A percentile compares a stretch with the other conserved stretches of the same genome.
Conservation (phyloP, 2,113 vertebrate species). For the Addax nasomaculatus region DNA sequence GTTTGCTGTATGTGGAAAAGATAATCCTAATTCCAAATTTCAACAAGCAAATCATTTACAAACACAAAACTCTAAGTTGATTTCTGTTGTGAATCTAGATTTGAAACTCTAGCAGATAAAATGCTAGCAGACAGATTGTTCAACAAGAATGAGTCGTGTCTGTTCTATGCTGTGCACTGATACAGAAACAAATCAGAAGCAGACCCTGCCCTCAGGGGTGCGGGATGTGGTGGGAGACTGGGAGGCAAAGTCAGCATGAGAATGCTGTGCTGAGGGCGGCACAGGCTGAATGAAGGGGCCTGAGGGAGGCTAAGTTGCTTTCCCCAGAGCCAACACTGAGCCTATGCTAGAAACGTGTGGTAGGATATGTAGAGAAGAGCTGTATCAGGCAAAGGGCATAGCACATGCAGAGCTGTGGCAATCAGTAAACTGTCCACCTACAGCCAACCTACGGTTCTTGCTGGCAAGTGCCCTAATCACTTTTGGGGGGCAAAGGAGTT, state of each 20-base stretch:
- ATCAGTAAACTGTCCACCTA: not conserved
- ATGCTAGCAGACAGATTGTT: not conserved
- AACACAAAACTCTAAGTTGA: not conserved
- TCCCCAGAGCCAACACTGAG: not conserved
- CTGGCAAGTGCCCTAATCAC: not conserved
- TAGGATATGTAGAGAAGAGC: not conserved
- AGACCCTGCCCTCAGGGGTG: not conserved
- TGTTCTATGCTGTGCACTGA: not conserved
- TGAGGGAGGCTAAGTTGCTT: not conserved
- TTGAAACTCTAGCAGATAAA: slow-evolving; percentile 18
- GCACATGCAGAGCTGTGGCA: not conserved
- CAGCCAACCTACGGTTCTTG: not conserved
- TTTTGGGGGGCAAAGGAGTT: not conserved
- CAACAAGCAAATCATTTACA: not conserved
- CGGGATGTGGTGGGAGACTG: not conserved
- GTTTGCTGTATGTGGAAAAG: slow-evolving; percentile 22
- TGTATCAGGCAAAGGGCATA: not conserved
- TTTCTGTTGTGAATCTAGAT: not conserved
- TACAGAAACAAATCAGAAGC: not conserved
- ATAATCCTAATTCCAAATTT: slow-evolving; percentile 7
- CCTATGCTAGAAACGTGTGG: not conserved
- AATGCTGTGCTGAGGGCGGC: not conserved
- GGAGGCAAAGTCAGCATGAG: not conserved
- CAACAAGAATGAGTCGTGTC: not conserved
- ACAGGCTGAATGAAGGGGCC: not conserved